Evolutionary conservation across 1,140 invertebrate genomes (phyloP), one percentile per base, ranked within the genome.

Genomic region (Drosophila asahinai): DNA sequence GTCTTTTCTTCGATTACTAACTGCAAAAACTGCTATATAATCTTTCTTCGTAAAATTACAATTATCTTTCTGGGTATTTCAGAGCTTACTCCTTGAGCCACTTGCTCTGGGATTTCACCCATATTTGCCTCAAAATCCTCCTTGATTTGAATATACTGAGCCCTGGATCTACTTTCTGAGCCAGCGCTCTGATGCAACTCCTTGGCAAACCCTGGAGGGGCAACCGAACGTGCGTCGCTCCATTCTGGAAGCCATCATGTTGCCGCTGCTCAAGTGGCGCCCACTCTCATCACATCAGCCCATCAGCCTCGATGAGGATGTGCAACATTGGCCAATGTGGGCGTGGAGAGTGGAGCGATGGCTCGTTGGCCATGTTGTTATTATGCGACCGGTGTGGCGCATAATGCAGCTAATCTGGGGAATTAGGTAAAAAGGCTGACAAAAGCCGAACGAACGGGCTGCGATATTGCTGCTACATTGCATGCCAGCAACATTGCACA

Each of bases 341-440:
- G n/a, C n/a, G 42, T 42, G 19, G 4, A 11, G 36, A 36, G 33
- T 57, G 30, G 49, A 43, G 40, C 19, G 54, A 45, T 65, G 51
- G 61, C 49, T 81, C 49, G 55, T 36, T 49, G 54, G 63, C 38
- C 33, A 66, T 51, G 51, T 65, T 76, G 78, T 77, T 73, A 90
- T 90, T 89, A 80, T 86, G 71, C 79, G 78, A 65, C 81, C 81
- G 72, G 81, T 73, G 86, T 89, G 78, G 86, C 86, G 86, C 81
- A 86, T 89, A 89, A 89, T 90, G 86, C 86, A 82, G 86, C 81
- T 89, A 82, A 89, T 89, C 86, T 86, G 64, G 86, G 84, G 86
- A 89, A 89, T 89, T 89, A 89, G 86, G 75, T 90, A 82, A 71
- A 86, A 80, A 81, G 70, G 75, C 81, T 81, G 86, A 90, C 84